Evolutionary conservation across 1,140 invertebrate genomes (phyloP).

Genomic region (Papilio aristodemus): DNA sequence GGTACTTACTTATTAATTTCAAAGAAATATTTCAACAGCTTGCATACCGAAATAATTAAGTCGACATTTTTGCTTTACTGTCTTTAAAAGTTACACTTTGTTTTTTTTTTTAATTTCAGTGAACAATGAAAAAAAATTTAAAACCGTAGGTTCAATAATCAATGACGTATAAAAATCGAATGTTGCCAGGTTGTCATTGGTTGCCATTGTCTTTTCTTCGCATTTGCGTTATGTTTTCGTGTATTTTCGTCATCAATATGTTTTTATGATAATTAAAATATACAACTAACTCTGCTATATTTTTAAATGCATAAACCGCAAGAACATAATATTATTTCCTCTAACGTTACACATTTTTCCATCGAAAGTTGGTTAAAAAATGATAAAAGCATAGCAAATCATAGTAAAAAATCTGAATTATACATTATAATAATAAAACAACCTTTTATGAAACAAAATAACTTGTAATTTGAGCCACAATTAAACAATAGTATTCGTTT

Average conservation of each 20-base stretch:
- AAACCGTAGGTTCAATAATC: neutral
- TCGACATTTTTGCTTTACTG: neutral
- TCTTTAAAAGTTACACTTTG: neutral
- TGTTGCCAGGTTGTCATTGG: neutral
- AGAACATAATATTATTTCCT: too few species aligned
- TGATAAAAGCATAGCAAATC: too few species aligned
- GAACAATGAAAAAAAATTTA: too few species aligned
- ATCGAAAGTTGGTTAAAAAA: too few species aligned
- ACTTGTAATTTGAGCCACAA: conserved; percentile 8
- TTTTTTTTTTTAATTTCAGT: neutral
- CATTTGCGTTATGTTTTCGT: too few species aligned
- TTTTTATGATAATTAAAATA: too few species aligned
- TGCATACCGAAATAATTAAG: conserved; percentile 4
- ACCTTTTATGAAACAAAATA: conserved; percentile 6
- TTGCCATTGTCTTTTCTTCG: neutral
- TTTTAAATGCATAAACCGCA: too few species aligned
- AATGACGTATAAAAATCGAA: neutral
- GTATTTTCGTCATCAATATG: too few species aligned
- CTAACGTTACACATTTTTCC: too few species aligned
- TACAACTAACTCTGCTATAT: too few species aligned
- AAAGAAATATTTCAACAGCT: neutral
- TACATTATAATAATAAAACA: neutral
- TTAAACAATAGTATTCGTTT: conserved; percentile 18
- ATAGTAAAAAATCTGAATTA: neutral
- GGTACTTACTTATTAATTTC: conserved; percentile 2